Conservation (phyloP, 92 coral and sea anemone species). For the Parazoanthus atlanticus region DNA sequence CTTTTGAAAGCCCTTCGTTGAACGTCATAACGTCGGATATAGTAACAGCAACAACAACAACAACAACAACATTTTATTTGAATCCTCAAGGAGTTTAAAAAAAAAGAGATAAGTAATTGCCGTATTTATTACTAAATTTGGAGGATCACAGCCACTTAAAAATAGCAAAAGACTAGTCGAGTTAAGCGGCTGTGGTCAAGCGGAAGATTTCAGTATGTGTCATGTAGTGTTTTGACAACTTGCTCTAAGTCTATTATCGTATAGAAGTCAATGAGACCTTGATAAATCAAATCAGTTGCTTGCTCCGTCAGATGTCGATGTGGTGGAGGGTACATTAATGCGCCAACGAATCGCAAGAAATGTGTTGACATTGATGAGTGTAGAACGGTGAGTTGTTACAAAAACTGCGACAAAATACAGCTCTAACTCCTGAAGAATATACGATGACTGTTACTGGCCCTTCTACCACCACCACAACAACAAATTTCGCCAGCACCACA, state of each 20-base stretch:
- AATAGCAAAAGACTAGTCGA: too few species aligned
- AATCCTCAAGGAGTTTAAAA: too few species aligned
- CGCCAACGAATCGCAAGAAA: slow-evolving; percentile 27
- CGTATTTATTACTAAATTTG: too few species aligned
- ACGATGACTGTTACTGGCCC: not conserved
- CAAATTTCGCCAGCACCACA: not conserved
- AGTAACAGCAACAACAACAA: too few species aligned
- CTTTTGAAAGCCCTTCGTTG: too few species aligned
- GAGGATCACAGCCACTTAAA: too few species aligned
- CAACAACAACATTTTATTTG: too few species aligned
- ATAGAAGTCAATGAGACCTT: not conserved
- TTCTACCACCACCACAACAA: not conserved
- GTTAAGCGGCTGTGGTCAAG: too few species aligned
- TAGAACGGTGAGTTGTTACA: slow-evolving; percentile 33
- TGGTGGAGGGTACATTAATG: slow-evolving; percentile 37
- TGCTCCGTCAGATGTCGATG: slow-evolving; percentile 44
- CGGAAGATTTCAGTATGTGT: too few species aligned
- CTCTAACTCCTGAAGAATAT: not conserved
- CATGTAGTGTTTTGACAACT: too few species aligned
- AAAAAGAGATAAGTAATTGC: too few species aligned
- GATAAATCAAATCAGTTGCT: not conserved
- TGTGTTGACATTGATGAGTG: slow-evolving; percentile 61
- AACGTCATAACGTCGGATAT: too few species aligned
- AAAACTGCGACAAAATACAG: not conserved
- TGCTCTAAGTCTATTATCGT: not conserved